A percentile compares a stretch with the other conserved stretches of the same genome.
Conservation (phyloP, 2,797 vertebrate genomes). For the Halcyon smyrnensis region DNA sequence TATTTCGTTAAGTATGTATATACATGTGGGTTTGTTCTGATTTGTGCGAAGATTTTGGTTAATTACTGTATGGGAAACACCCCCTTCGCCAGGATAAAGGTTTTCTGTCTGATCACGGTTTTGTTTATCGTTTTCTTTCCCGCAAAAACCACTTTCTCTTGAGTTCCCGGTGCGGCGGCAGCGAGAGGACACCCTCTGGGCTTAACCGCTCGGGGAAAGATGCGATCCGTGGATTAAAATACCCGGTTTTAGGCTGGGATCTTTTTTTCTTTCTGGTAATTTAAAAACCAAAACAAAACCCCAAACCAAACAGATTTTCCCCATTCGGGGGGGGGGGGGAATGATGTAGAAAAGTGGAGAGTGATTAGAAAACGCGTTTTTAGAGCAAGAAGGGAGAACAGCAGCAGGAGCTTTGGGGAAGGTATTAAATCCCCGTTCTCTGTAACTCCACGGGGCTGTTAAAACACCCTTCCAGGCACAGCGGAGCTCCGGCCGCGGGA, state of each 20-base stretch:
- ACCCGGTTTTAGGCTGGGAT: fast-evolving
- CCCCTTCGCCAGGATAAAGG: neutral
- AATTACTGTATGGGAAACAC: neutral
- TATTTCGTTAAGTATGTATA: neutral
- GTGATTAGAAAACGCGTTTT: fast-evolving
- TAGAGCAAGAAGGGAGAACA: neutral
- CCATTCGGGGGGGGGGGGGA: fast-evolving
- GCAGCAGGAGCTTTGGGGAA: fast-evolving
- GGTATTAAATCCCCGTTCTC: fast-evolving
- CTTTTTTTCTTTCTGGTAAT: neutral
- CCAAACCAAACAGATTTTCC: neutral
- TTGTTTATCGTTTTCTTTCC: neutral
- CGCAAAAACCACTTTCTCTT: neutral
- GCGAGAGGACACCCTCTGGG: neutral
- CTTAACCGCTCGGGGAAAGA: neutral
- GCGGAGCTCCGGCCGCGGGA: neutral
- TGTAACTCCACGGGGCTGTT: fast-evolving
- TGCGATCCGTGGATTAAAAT: neutral
- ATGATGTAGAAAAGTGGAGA: fast-evolving
- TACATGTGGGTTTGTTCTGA: fast-evolving
- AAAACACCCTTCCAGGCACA: fast-evolving
- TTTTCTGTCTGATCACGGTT: neutral
- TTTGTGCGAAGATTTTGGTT: neutral
- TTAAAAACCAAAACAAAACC: neutral
- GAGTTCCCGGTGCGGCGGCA: neutral